Conservation (phyloP, 2,797 vertebrate species). For the Poeciliopsis paucimaculata region DNA sequence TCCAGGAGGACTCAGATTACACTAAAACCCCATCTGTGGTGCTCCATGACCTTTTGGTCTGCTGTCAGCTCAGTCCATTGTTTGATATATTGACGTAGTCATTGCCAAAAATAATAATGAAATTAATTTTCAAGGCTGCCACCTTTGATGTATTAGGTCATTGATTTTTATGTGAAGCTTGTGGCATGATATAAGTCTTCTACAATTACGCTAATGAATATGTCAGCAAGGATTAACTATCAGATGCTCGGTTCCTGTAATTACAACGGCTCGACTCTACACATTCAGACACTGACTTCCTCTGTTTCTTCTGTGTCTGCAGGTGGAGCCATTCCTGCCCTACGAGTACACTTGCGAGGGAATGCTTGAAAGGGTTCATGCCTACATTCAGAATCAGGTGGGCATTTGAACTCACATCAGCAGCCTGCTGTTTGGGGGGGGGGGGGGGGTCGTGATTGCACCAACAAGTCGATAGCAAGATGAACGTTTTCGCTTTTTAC, state of each 20-base stretch:
- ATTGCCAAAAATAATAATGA: slow-evolving; percentile 66
- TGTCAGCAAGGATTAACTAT: slow-evolving; percentile 76
- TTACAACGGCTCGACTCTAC: slow-evolving; percentile 34
- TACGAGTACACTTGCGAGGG: slow-evolving; percentile 96
- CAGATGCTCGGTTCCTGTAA: slow-evolving; percentile 55
- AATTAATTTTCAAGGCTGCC: slow-evolving; percentile 69
- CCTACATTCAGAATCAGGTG: slow-evolving; percentile 98
- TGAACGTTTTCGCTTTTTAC: neutral
- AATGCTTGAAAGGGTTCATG: slow-evolving; percentile 94
- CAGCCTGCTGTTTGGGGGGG: neutral
- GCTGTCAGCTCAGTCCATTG: slow-evolving; percentile 39
- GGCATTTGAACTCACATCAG: slow-evolving; percentile 25
- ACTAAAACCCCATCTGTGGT: neutral
- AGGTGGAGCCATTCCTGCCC: slow-evolving; percentile 96
- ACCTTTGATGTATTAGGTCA: slow-evolving; percentile 66
- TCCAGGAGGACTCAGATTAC: slow-evolving; percentile 8
- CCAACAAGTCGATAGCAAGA: neutral
- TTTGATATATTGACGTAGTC: slow-evolving; percentile 63
- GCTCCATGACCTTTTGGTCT: slow-evolving; percentile 20
- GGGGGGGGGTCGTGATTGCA: neutral
- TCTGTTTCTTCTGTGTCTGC: slow-evolving; percentile 45
- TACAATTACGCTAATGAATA: slow-evolving; percentile 78
- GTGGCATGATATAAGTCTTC: slow-evolving; percentile 63
- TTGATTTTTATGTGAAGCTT: slow-evolving; percentile 67
- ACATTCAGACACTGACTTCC: neutral